Percentiles rank a stretch among this genome's conserved stretches.
Conservation (phyloP, 1,140 invertebrate genomes). For the Marisa cornuarietis region DNA sequence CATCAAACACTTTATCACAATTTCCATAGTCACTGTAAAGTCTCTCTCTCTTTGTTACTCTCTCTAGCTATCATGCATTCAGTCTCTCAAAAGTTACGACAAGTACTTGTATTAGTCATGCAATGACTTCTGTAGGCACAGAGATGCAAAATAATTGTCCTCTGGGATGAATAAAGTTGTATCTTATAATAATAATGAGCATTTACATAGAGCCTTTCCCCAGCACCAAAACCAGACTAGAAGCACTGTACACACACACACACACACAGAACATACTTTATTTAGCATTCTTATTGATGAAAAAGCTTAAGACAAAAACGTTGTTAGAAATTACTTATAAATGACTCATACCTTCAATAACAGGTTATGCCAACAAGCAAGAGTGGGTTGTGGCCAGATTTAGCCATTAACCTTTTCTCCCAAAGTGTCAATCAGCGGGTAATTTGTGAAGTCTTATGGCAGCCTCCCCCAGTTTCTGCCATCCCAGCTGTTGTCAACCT, state of each 20-base stretch:
- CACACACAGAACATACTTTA: neutral
- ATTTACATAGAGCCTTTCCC: no score
- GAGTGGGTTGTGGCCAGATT: constrained; percentile 40
- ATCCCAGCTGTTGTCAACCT: constrained; percentile 33
- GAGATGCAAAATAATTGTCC: no score
- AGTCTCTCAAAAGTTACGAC: no score
- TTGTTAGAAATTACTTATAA: neutral
- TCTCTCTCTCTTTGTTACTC: no score
- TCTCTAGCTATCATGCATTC: no score
- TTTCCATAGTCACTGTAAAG: no score
- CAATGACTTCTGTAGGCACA: no score
- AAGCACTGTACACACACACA: neutral
- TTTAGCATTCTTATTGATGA: neutral
- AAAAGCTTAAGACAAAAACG: neutral
- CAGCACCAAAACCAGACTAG: no score
- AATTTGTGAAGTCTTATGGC: constrained; percentile 24
- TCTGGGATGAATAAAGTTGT: no score
- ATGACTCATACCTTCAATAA: neutral
- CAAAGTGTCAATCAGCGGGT: constrained; percentile 28
- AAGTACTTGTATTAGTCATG: no score
- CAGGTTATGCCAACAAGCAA: constrained; percentile 40
- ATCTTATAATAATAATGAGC: no score
- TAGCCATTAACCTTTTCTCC: constrained; percentile 29
- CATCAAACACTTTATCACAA: no score
- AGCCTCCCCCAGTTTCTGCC: constrained; percentile 1